phyloP scores from a whole-genome alignment of 2,888 invertebrate species.

The Rhagonycha lutea region DNA sequence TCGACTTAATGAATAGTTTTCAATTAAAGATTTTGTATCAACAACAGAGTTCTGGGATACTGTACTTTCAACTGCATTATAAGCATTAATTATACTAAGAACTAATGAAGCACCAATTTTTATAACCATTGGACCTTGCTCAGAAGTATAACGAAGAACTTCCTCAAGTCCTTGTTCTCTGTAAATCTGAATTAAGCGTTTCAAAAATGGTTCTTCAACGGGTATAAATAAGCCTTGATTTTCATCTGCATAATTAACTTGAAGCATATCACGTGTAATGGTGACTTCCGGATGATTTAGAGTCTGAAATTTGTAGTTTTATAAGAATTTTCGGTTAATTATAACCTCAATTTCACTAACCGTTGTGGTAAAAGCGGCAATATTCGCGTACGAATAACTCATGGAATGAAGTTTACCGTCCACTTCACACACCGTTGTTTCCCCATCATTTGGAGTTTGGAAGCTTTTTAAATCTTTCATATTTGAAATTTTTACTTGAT shows the following conservation, averaged over 20 bases:
- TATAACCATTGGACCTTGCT: conserved; percentile 46
- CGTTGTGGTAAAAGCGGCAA: conserved; percentile 62
- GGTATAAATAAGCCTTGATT: conserved; percentile 62
- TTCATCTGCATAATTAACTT: conserved; percentile 60
- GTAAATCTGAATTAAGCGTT: conserved; percentile 75
- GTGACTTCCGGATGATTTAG: conserved; percentile 72
- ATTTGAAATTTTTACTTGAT: conserved; percentile 15
- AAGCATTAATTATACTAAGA: conserved; percentile 59
- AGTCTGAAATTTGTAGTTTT: conserved; percentile 54
- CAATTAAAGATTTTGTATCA: conserved; percentile 52
- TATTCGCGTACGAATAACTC: conserved; percentile 61
- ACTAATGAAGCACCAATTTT: conserved; percentile 60
- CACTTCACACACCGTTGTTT: conserved; percentile 65
- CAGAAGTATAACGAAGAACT: conserved; percentile 66
- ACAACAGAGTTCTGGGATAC: conserved; percentile 63
- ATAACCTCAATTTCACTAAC: conserved; percentile 51
- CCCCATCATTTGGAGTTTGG: conserved; percentile 51
- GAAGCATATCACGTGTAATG: conserved; percentile 66
- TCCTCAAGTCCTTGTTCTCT: conserved; percentile 76
- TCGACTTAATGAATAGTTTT: conserved; percentile 58
- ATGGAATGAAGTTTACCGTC: conserved; percentile 66
- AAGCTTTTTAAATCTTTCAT: conserved; percentile 49
- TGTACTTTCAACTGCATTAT: conserved; percentile 60
- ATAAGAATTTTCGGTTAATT: background rate
- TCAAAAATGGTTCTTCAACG: conserved; percentile 73